Base-by-base conservation (phyloP, 92 coral and sea anemone genomes). In the Montipora capitata region DNA sequence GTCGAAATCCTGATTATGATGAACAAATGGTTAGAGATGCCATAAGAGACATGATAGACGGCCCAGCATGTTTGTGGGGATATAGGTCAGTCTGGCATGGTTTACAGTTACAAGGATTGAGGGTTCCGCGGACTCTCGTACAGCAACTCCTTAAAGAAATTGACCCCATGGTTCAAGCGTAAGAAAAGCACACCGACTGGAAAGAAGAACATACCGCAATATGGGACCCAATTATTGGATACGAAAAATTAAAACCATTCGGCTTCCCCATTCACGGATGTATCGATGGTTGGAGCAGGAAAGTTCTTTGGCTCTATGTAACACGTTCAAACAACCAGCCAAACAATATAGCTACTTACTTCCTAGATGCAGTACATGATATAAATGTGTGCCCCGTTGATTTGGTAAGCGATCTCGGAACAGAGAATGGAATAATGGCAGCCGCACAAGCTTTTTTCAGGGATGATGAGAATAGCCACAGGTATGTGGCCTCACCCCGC, bases 51-150 rank as follows among this genome's bases (percentile, higher is more conserved):
- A 67, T 82, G 12, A 69, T 82, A 5, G 91, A 87, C 16, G 91
- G 94, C 73, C 79, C 88, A 75, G 69, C 72, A 48, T 79, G 92
- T 20, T 86, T 83, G 48, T 79, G 81, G 17, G 94, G 94, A 72
- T 80, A 80, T 63, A 83, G 91, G 63, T 81, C 89, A 15, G 85
- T 91, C 68, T 91, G 94, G 87, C 92, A 91, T 80, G 65, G 82
- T 14, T 87, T 91, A 17, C 82, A 80, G 75, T 15, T 87, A 66
- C 68, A 82, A 59, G 85, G 88, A 16, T 72, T 81, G 68, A 76
- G 77, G 15, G 89, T 84, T 27, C 89, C 93, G 49, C 68, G 93
- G 68, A 13, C 20, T 68, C 81, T 77, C 27, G 91, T 90, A 10
- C 65, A 86, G 81, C 56, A 67, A 76, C 82, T 86, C 18, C 79